Percentiles rank a stretch among this genome's conserved stretches.
These are phyloP conservation scores for Odobenus rosmarus DNA, from an alignment of 2,113 vertebrate genomes.

Conservation along the genomic window DNA sequence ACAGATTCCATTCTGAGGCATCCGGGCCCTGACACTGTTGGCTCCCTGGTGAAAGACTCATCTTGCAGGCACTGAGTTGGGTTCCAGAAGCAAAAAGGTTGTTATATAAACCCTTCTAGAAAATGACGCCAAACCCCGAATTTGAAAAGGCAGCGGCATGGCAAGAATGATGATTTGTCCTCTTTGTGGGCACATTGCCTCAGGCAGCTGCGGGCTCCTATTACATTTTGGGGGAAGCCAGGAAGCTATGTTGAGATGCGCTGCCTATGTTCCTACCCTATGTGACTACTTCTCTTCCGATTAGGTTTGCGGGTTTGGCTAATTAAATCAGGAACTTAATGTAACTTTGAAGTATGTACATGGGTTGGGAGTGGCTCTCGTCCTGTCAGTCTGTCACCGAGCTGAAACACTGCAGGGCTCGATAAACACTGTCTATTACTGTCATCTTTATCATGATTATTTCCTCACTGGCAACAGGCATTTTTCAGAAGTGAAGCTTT, in stretches of 20 bases:
- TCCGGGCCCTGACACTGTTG: background rate
- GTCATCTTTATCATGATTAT: conserved; percentile 58
- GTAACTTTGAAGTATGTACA: conserved; percentile 30
- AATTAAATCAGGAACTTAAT: conserved; percentile 73
- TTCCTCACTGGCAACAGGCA: conserved; percentile 59
- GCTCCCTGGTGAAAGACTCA: background rate
- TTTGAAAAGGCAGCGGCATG: background rate
- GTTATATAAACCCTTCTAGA: background rate
- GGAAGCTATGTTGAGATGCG: background rate
- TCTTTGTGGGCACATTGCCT: background rate
- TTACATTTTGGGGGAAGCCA: background rate
- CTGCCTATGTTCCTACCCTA: background rate
- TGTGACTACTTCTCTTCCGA: conserved; percentile 38
- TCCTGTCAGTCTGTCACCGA: conserved; percentile 62
- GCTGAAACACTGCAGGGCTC: conserved; percentile 56
- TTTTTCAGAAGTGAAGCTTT: conserved; percentile 68
- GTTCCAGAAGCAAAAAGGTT: background rate
- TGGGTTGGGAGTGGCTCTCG: conserved; percentile 42
- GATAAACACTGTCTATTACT: conserved; percentile 55
- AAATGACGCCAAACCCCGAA: background rate
- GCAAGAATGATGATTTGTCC: background rate
- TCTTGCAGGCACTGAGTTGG: background rate
- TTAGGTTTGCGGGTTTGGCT: conserved; percentile 65
- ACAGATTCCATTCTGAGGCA: background rate
- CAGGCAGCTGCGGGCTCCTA: background rate